Evolutionary conservation across 1,140 invertebrate species (phyloP).

Genomic region (Popillia japonica): DNA sequence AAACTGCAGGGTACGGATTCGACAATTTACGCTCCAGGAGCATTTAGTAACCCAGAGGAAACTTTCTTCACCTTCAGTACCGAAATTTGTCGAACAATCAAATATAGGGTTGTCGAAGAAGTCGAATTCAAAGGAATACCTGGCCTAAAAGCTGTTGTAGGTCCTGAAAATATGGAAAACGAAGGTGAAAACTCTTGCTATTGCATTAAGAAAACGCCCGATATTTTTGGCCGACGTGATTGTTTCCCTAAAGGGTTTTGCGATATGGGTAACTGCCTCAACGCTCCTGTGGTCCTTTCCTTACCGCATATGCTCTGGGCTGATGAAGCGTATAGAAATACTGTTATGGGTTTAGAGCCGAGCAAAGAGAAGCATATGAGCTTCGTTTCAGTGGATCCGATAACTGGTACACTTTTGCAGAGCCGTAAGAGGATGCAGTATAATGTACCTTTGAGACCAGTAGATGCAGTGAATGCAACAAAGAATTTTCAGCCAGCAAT

Average conservation of each 20-base stretch:
- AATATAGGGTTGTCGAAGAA: neutral
- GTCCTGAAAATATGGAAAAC: no score
- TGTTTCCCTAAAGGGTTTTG: constrained; percentile 52
- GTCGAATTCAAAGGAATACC: neutral
- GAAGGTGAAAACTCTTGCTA: constrained; percentile 46
- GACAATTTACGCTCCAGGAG: no score
- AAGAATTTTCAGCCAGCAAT: constrained; percentile 43
- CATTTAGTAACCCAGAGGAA: neutral
- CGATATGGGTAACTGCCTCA: no score
- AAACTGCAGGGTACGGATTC: no score
- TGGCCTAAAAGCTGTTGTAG: no score
- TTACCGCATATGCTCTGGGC: no score
- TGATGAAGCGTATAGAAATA: constrained; percentile 45
- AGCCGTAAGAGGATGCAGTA: no score
- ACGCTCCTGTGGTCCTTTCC: no score
- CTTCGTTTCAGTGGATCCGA: no score
- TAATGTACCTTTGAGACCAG: constrained; percentile 45
- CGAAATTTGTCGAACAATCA: constrained; percentile 26
- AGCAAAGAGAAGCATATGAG: no score
- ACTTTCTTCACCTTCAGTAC: neutral
- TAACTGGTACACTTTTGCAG: no score
- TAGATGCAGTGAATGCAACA: constrained; percentile 24
- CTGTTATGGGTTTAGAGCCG: constrained; percentile 43
- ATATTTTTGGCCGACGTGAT: constrained; percentile 40
- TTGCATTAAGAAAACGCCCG: no score